Evolutionary conservation across 2,888 invertebrate species (phyloP), one percentile per base, ranked within the genome.

Genomic region (Megamerina dolium): DNA sequence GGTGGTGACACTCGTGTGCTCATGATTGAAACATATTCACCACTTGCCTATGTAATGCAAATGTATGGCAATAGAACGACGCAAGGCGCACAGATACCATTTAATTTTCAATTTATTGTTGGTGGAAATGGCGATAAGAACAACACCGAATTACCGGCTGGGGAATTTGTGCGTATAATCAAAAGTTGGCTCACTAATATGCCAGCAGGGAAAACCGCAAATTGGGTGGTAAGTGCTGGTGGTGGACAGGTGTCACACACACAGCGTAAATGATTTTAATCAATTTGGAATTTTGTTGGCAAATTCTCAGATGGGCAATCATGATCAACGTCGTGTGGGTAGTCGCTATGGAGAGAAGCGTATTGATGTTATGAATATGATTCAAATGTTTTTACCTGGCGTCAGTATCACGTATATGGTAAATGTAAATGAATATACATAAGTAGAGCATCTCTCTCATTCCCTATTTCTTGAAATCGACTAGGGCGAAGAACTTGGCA

Each of bases 281-380:
- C 30, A 26, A 33, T 12, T 9, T 5, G 5, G 14, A 36, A 21
- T 36, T 14, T 10, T 19, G 3, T 23, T 29, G 4, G 19, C 16
- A 20, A 17, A 38, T 29, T 17, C 32, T 8, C 6, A 83, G 83
- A 76, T 81, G 53, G 83, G 83, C 9, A 85, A 85, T 60, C 84
- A 84, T 52, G 84, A 85, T 65, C 77, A 80, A 48, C 74, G 75
- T 42, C 73, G 85, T 37, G 76, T 81, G 60, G 79, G 79, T 2
- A 74, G 77, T 3, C 76, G 85, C 2, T 79, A 81, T 60, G 82
- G 84, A 0, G 68, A 70, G 4, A 75, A 79, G 37, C 75, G 85
- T 49, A 80, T 83, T 1, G 89, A 91, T 63, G 82, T 82, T 4
- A 78, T 91, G 62, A 87, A 88, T 59, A 88, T 92, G 78, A 57